A percentile compares a stretch with the other conserved stretches of the same genome.
Conservation (phyloP, 2,113 vertebrate species). For the Pterocles orientalis region DNA sequence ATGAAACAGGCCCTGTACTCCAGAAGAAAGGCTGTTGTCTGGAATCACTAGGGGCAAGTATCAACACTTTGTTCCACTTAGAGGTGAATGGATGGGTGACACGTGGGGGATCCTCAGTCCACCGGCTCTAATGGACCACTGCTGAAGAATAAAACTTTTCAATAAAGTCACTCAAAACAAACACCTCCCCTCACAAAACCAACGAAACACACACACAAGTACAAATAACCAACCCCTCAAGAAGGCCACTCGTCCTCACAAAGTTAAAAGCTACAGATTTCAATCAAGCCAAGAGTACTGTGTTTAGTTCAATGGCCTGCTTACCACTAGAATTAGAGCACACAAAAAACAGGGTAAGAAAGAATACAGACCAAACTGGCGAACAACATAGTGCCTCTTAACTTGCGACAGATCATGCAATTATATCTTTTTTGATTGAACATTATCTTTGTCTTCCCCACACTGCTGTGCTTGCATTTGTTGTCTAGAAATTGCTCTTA, state of each 20-base stretch:
- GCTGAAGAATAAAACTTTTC: background rate
- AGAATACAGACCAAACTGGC: background rate
- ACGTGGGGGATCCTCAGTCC: background rate
- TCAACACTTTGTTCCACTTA: background rate
- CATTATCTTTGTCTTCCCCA: background rate
- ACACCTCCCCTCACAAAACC: background rate
- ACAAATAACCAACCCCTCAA: background rate
- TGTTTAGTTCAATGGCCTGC: background rate
- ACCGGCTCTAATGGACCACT: background rate
- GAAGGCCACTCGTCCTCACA: background rate
- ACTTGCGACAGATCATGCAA: background rate
- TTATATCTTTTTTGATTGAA: background rate
- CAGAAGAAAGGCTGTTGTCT: background rate
- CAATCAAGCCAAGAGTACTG: background rate
- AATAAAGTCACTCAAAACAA: background rate
- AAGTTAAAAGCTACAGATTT: background rate
- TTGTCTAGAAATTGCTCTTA: background rate
- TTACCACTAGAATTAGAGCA: background rate
- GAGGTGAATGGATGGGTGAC: background rate
- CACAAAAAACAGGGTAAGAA: background rate
- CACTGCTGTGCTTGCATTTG: background rate
- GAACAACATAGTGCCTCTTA: background rate
- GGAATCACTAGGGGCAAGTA: background rate
- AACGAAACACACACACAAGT: accelerated
- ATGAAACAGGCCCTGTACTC: background rate